phyloP scores from a whole-genome alignment of 2,113 vertebrate genomes.

The Apteryx mantelli region DNA sequence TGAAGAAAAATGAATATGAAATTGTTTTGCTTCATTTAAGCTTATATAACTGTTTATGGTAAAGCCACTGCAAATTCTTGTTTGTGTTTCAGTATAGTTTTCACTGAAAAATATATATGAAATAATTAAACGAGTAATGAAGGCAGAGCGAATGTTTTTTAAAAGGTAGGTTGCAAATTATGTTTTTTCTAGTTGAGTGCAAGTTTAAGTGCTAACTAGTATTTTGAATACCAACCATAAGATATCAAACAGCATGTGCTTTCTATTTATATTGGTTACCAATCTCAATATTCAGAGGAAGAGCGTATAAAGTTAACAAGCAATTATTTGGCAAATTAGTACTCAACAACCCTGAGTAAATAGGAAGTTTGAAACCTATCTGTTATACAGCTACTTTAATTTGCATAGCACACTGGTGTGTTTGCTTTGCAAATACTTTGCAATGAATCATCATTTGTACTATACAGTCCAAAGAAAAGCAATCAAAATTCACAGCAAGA shows the following conservation, averaged over 20 bases:
- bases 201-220: slow-evolving; percentile 74
- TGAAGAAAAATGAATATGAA: not conserved
- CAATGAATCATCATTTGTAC: slow-evolving; percentile 89
- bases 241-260: slow-evolving; percentile 76
- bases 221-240: slow-evolving; percentile 73
- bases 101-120: not conserved
- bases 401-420: slow-evolving; percentile 88
- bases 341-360: slow-evolving; percentile 85
- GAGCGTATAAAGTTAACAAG: slow-evolving; percentile 86
- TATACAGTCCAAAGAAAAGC: slow-evolving; percentile 89
- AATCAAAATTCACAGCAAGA: slow-evolving; percentile 91
- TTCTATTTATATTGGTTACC: slow-evolving; percentile 84
- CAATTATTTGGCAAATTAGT: slow-evolving; percentile 89
- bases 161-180: slow-evolving; percentile 10
- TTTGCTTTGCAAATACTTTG: slow-evolving; percentile 90
- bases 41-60: not conserved
- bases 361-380: slow-evolving; percentile 89
- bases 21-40: not conserved
- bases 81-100: not conserved
- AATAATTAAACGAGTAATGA: slow-evolving; percentile 30
- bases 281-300: slow-evolving; percentile 84
- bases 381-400: slow-evolving; percentile 88
- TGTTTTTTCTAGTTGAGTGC: slow-evolving; percentile 30
- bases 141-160: not conserved
- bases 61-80: not conserved